These are phyloP conservation scores for Onychorhynchus coronatus DNA, from an alignment of 2,113 vertebrate species.

Conservation along the genomic window DNA sequence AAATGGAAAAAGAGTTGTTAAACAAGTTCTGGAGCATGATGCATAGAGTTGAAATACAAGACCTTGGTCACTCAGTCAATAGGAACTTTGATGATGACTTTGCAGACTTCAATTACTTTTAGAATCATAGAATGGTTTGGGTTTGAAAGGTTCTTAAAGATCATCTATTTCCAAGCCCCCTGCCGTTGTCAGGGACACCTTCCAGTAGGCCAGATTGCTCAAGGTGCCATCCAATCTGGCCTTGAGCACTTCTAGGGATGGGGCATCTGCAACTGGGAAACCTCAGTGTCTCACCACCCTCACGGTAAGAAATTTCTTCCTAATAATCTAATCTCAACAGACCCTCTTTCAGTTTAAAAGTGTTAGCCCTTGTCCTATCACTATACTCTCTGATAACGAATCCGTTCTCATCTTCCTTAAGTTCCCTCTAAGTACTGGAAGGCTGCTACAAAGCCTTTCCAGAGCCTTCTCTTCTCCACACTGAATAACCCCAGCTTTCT, in stretches of 20 bases:
- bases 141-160: background rate
- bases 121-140: background rate
- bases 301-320: background rate
- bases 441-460: fast-evolving
- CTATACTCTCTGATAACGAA: background rate
- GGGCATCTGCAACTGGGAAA: background rate
- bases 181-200: background rate
- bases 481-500: background rate
- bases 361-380: fast-evolving
- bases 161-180: fast-evolving
- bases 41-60: background rate
- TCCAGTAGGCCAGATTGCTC: background rate
- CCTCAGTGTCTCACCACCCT: background rate
- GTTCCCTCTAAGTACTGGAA: background rate
- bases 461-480: background rate
- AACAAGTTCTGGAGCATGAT: background rate
- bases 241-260: background rate
- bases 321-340: background rate
- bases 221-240: background rate
- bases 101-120: background rate
- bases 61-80: background rate
- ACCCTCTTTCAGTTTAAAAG: background rate
- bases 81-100: background rate
- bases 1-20: background rate
- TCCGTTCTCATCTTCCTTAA: background rate